phyloP scores from a whole-genome alignment of 1,140 invertebrate genomes.

The Chlorops oryzae region DNA sequence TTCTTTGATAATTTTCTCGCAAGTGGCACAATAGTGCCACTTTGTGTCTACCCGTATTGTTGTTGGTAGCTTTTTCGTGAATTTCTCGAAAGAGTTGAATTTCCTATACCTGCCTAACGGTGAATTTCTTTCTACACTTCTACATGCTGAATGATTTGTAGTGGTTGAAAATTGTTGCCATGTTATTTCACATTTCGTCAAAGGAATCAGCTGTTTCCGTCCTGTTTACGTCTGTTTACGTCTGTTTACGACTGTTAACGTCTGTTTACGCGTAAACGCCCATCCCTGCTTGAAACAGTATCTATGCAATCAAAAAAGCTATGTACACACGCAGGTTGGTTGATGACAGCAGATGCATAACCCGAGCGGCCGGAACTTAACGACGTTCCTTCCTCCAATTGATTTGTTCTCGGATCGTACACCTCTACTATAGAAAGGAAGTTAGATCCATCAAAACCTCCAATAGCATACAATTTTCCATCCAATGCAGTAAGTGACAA shows the following conservation, averaged over 20 bases:
- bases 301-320: slow-evolving; percentile 52
- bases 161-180: too few relatives aligned
- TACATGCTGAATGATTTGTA: too few relatives aligned
- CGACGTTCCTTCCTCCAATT: slow-evolving; percentile 68
- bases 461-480: slow-evolving; percentile 78
- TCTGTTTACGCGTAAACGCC: too few relatives aligned
- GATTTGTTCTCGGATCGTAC: slow-evolving; percentile 70
- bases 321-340: slow-evolving; percentile 57
- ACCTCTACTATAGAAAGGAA: slow-evolving; percentile 80
- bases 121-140: too few relatives aligned
- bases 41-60: too few relatives aligned
- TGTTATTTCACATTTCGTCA: too few relatives aligned
- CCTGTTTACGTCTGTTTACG: slow-evolving; percentile 1
- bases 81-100: too few relatives aligned
- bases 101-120: too few relatives aligned
- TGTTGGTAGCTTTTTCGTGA: too few relatives aligned
- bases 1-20: too few relatives aligned
- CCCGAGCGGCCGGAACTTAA: slow-evolving; percentile 83
- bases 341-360: slow-evolving; percentile 82
- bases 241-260: too few relatives aligned
- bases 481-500: slow-evolving; percentile 74
- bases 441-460: slow-evolving; percentile 77
- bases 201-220: background rate
- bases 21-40: too few relatives aligned
- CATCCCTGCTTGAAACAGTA: slow-evolving; percentile 18